Percentiles rank a stretch among this genome's conserved stretches.
phyloP scores from a whole-genome alignment of 2,797 vertebrate species.

The Austrolebias charrua region DNA sequence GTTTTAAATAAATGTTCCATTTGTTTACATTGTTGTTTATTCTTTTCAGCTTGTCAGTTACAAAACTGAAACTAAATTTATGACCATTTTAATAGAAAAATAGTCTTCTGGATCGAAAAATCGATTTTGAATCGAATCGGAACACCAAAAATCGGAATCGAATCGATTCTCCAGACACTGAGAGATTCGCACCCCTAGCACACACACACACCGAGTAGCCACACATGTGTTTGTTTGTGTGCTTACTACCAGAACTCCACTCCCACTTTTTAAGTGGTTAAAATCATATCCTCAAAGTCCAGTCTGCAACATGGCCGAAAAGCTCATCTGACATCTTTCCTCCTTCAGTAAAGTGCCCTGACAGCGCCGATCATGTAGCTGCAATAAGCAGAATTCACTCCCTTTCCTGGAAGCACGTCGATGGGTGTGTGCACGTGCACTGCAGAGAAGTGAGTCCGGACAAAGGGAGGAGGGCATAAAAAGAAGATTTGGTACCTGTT shows the following conservation, averaged over 20 bases:
- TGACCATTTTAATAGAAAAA: too few relatives aligned
- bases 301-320: conserved; percentile 34
- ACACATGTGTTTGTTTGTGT: conserved; percentile 11
- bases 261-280: conserved; percentile 50
- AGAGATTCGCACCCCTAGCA: too few relatives aligned
- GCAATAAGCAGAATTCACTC: conserved; percentile 47
- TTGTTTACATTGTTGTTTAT: too few relatives aligned
- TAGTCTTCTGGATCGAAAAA: too few relatives aligned
- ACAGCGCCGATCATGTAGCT: conserved; percentile 44
- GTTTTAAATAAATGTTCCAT: too few relatives aligned
- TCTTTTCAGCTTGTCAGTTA: too few relatives aligned
- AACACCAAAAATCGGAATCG: too few relatives aligned
- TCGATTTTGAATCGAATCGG: too few relatives aligned
- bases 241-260: conserved; percentile 23
- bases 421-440: conserved; percentile 4
- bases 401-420: conserved; percentile 27
- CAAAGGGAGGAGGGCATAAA: background rate
- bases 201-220: conserved; percentile 5
- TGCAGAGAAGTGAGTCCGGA: conserved; percentile 7
- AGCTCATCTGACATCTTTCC: conserved; percentile 40
- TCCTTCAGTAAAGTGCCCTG: conserved; percentile 39
- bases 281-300: conserved; percentile 45
- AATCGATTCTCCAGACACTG: too few relatives aligned
- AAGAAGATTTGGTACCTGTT: conserved; percentile 82
- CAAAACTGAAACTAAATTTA: too few relatives aligned